Percentiles rank a stretch among this genome's conserved stretches.
Conservation (phyloP, 1,140 invertebrate species). For the Pseudomyrmex concolor region DNA sequence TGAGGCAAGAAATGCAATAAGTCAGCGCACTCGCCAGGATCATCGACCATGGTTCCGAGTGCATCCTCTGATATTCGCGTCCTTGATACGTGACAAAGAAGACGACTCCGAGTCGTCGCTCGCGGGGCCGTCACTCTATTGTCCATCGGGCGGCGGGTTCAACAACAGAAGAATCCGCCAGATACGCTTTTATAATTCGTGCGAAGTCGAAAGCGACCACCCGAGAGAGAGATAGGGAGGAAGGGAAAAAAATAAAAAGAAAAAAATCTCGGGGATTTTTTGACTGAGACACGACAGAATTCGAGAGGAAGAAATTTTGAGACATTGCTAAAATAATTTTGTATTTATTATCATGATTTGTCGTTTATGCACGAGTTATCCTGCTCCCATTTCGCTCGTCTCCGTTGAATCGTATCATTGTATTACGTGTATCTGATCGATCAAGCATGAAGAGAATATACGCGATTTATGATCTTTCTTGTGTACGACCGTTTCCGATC, state of each 20-base stretch:
- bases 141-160: slow-evolving; percentile 40
- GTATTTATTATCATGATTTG: too few relatives aligned
- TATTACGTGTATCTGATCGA: slow-evolving; percentile 14
- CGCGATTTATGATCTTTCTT: slow-evolving; percentile 19
- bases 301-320: slow-evolving; percentile 3
- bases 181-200: slow-evolving; percentile 50
- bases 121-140: slow-evolving; percentile 36
- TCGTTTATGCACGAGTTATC: background rate
- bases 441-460: background rate
- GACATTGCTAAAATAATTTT: too few relatives aligned
- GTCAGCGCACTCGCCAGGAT: slow-evolving; percentile 27
- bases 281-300: background rate
- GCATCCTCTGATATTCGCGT: slow-evolving; percentile 31
- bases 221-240: background rate
- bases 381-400: background rate
- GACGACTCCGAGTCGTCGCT: slow-evolving; percentile 9
- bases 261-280: slow-evolving; percentile 27
- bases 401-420: background rate
- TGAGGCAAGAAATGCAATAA: slow-evolving; percentile 50
- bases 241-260: background rate
- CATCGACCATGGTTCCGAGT: slow-evolving; percentile 45
- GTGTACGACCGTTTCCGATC: slow-evolving; percentile 1
- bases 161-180: slow-evolving; percentile 37
- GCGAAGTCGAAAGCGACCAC: slow-evolving; percentile 16
- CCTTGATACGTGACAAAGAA: slow-evolving; percentile 57